A percentile compares a stretch with the other conserved stretches of the same genome.
Evolutionary conservation across 2,797 vertebrate species (phyloP).

Genomic region (Cirrhinus mrigala): DNA sequence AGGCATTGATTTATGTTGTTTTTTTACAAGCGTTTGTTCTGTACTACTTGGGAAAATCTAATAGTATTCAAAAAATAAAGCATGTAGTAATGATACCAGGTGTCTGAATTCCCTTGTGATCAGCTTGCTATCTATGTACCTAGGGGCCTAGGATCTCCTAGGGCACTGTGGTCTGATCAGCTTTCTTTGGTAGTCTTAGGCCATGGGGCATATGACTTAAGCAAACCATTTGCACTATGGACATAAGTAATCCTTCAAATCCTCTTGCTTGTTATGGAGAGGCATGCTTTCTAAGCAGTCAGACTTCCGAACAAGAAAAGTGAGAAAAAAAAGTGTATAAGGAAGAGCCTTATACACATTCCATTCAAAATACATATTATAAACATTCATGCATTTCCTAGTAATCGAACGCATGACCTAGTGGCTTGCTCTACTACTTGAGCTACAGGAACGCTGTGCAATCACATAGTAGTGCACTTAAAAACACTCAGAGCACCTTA

Average conservation of each 20-base stretch:
- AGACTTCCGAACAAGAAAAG: no score
- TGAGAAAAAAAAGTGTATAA: no score
- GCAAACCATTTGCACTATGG: background rate
- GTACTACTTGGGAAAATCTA: background rate
- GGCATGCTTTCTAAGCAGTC: no score
- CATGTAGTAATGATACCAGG: no score
- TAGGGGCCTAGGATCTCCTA: no score
- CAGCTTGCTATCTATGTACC: no score
- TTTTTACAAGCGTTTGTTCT: background rate
- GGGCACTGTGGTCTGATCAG: background rate
- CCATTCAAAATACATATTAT: background rate
- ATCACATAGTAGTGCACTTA: background rate
- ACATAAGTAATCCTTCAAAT: background rate
- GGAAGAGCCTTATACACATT: no score
- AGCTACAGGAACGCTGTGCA: background rate
- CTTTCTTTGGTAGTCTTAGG: background rate
- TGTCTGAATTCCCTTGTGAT: no score
- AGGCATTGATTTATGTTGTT: conserved; percentile 17
- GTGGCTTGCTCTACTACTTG: background rate
- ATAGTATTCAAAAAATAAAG: no score
- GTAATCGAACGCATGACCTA: background rate
- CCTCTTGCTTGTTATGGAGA: background rate
- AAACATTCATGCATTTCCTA: background rate
- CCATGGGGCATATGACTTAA: background rate
- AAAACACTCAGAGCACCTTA: background rate